Conservation (phyloP, 2,797 vertebrate species). For the Spatula versicolor region DNA sequence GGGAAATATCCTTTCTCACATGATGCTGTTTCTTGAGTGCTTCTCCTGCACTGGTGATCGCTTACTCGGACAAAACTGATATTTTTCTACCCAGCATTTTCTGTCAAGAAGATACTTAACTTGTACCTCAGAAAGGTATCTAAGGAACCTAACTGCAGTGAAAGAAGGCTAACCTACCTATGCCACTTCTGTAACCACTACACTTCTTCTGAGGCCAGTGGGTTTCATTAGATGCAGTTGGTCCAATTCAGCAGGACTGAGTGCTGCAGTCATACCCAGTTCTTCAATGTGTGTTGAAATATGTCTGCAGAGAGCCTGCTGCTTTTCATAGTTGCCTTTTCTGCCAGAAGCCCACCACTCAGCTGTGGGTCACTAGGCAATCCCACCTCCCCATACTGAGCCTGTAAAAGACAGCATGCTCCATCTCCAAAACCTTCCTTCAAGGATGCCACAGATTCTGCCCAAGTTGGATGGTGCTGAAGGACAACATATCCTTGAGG, state of each 20-base stretch:
- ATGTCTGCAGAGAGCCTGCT: neutral
- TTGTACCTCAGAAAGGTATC: neutral
- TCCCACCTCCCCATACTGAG: neutral
- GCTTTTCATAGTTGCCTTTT: neutral
- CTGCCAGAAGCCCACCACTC: neutral
- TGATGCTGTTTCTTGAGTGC: neutral
- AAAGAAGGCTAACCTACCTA: neutral
- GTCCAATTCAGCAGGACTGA: neutral
- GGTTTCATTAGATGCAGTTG: neutral
- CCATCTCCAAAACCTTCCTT: neutral
- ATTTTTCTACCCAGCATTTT: neutral
- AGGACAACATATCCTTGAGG: neutral
- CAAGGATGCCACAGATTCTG: neutral
- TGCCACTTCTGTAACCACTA: neutral
- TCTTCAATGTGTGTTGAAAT: neutral
- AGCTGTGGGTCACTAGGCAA: neutral
- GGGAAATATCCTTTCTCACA: neutral
- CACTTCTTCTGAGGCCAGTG: neutral
- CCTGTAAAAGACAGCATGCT: rapidly evolving
- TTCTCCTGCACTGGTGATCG: neutral
- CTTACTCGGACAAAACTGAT: neutral
- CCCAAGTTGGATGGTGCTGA: neutral
- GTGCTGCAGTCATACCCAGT: neutral
- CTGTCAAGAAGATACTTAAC: neutral
- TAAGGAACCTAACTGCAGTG: neutral